These are phyloP conservation scores for Macquaria australasica DNA, from an alignment of 2,113 vertebrate species.

Conservation along the genomic window DNA sequence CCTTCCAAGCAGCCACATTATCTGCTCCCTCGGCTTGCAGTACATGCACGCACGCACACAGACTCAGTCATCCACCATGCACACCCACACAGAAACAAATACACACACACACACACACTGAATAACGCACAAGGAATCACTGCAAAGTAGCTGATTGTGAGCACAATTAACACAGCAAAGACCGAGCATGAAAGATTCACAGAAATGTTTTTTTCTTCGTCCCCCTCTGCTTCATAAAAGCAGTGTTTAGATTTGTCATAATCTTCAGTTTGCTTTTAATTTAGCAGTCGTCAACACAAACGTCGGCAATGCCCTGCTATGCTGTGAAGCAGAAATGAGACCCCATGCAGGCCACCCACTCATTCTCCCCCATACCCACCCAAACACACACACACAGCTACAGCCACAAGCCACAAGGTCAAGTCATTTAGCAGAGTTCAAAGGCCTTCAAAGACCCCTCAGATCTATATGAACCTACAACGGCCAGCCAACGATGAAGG, in stretches of 20 bases:
- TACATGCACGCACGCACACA: constrained; percentile 30
- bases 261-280: constrained; percentile 83
- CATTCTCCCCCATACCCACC: constrained; percentile 75
- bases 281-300: constrained; percentile 80
- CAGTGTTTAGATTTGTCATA: constrained; percentile 82
- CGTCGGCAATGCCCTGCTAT: constrained; percentile 67
- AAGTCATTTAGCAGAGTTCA: constrained; percentile 96
- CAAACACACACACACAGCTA: constrained; percentile 63
- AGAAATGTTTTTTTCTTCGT: constrained; percentile 69
- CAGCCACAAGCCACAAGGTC: constrained; percentile 88
- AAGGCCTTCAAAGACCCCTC: constrained; percentile 94
- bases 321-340: constrained; percentile 77
- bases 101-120: constrained; percentile 41
- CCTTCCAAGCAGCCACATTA: constrained; percentile 79
- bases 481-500: constrained; percentile 84
- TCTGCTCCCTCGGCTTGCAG: constrained; percentile 73
- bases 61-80: constrained; percentile 47
- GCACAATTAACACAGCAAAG: constrained; percentile 82
- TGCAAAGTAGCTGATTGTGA: constrained; percentile 79
- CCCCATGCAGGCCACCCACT: constrained; percentile 80
- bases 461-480: constrained; percentile 95
- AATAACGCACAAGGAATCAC: constrained; percentile 71
- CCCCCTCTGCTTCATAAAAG: constrained; percentile 76
- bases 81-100: constrained; percentile 63
- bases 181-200: constrained; percentile 74